Conservation (phyloP, 2,797 vertebrate species). For the Denticeps clupeoides region DNA sequence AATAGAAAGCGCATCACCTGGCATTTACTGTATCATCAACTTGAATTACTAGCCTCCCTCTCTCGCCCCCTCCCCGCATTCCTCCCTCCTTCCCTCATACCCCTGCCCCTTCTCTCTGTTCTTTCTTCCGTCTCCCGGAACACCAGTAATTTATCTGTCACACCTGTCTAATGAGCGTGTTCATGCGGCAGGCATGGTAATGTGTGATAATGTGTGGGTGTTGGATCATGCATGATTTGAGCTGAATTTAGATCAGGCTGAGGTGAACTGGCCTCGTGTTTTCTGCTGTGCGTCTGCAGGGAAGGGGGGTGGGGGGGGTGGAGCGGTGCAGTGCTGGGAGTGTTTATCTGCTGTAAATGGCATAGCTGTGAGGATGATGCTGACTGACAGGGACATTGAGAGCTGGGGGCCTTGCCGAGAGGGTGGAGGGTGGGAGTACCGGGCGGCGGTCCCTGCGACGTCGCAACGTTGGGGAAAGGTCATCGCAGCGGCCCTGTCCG, state of each 20-base stretch:
- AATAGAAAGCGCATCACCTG: constrained; percentile 27
- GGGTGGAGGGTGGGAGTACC: constrained; percentile 11
- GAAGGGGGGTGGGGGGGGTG: background rate
- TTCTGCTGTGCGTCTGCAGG: background rate
- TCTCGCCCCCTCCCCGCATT: background rate
- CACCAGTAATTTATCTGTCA: constrained; percentile 19
- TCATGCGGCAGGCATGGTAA: constrained; percentile 16
- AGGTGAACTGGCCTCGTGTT: constrained; percentile 1
- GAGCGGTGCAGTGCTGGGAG: background rate
- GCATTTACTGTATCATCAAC: constrained; percentile 31
- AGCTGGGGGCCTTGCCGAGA: constrained; percentile 19
- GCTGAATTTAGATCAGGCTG: constrained; percentile 3
- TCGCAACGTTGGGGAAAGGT: constrained; percentile 51
- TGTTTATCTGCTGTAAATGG: constrained; percentile 1
- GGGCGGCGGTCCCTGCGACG: constrained; percentile 15
- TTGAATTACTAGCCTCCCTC: constrained; percentile 25
- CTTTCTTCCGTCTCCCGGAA: background rate
- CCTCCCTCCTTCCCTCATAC: background rate
- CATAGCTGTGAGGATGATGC: background rate
- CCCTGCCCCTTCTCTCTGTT: background rate
- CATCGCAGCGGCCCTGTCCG: constrained; percentile 42
- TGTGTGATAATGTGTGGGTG: constrained; percentile 4
- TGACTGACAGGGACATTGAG: constrained; percentile 12
- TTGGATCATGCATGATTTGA: constrained; percentile 1
- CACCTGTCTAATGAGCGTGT: constrained; percentile 18